Evolutionary conservation across 2,113 vertebrate genomes (phyloP).

Genomic region (Thalassarche chlororhynchos): DNA sequence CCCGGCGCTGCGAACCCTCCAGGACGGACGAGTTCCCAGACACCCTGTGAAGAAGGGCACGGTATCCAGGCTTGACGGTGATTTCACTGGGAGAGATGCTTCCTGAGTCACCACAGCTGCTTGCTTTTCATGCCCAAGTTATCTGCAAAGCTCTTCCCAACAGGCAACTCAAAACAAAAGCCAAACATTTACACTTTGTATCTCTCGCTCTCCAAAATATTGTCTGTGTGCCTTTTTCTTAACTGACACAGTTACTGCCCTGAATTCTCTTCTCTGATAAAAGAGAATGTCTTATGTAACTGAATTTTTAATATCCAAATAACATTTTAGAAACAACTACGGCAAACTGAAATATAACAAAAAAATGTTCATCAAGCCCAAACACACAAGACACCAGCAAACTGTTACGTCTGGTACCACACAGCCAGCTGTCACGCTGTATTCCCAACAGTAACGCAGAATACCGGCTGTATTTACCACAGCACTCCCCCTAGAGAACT

Average conservation of each 20-base stretch:
- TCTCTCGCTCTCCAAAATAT: not conserved
- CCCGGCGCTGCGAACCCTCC: no score
- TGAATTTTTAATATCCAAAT: not conserved
- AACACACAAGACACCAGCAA: not conserved
- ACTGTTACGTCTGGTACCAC: not conserved
- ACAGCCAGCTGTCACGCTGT: not conserved
- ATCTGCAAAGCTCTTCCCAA: not conserved
- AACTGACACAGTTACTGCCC: not conserved
- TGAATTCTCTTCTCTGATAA: not conserved
- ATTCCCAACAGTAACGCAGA: not conserved
- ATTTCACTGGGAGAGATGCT: not conserved
- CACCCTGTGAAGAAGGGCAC: no score
- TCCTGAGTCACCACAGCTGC: not conserved
- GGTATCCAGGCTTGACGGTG: accelerated
- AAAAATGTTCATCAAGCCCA: not conserved
- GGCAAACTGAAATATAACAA: not conserved
- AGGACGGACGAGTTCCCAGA: not conserved
- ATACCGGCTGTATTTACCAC: accelerated
- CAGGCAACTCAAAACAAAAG: not conserved
- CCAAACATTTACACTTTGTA: not conserved
- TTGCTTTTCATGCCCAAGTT: not conserved
- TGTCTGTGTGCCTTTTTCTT: not conserved
- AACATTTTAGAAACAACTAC: not conserved
- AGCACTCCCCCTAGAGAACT: not conserved
- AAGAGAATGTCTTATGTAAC: not conserved